phyloP scores from a whole-genome alignment of 1,140 invertebrate genomes.

The Drosophila tsacasi region DNA sequence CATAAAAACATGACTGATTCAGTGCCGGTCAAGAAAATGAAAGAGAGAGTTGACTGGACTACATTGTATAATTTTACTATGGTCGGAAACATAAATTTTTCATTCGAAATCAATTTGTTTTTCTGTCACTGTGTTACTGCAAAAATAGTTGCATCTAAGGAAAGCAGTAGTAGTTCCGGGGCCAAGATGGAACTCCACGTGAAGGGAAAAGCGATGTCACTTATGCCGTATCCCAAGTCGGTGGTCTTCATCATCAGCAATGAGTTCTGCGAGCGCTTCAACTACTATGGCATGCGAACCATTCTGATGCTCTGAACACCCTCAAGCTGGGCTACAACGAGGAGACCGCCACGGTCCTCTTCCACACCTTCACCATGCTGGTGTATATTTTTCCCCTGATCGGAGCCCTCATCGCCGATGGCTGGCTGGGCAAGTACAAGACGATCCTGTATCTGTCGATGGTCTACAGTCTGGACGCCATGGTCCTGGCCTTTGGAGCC shows the following conservation, averaged over 20 bases:
- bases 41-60: too few relatives aligned
- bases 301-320: constrained; percentile 90
- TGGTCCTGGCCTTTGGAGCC: constrained; percentile 91
- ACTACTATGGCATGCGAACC: constrained; percentile 97
- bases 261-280: constrained; percentile 99
- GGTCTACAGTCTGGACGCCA: constrained; percentile 94
- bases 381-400: constrained; percentile 93
- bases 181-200: accelerated
- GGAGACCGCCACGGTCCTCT: constrained; percentile 91
- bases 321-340: constrained; percentile 88
- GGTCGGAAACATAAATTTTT: too few relatives aligned
- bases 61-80: too few relatives aligned
- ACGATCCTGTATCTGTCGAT: constrained; percentile 95
- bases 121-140: not conserved
- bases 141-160: not conserved
- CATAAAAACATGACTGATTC: too few relatives aligned
- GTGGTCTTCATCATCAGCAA: constrained; percentile 97
- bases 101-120: not conserved
- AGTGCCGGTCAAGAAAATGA: too few relatives aligned
- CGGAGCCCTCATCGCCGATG: constrained; percentile 94
- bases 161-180: not conserved
- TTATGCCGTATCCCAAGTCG: constrained; percentile 90
- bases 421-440: constrained; percentile 92
- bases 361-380: constrained; percentile 92
- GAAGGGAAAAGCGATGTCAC: not conserved